Conservation (phyloP, 2,113 vertebrate species). For the Aramus guarauna region DNA sequence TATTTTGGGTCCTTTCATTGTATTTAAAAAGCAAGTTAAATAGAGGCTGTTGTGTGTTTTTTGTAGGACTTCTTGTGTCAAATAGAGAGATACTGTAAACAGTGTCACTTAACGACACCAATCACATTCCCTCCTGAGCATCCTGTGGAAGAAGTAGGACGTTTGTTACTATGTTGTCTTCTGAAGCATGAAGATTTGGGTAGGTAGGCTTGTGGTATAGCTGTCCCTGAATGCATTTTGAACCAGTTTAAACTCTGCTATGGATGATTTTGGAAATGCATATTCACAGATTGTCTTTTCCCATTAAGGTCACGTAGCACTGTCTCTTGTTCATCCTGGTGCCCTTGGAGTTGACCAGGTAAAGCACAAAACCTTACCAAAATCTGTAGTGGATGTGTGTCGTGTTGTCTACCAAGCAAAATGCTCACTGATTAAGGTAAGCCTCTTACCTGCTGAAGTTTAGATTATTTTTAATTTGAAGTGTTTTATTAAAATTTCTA, state of each 20-base stretch:
- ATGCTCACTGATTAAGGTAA: constrained; percentile 96
- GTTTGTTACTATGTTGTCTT: constrained; percentile 93
- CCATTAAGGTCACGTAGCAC: constrained; percentile 87
- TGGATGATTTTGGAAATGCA: background rate
- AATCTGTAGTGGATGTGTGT: constrained; percentile 95
- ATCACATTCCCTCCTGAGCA: constrained; percentile 96
- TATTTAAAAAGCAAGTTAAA: background rate
- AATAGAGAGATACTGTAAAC: constrained; percentile 95
- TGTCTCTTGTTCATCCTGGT: constrained; percentile 90
- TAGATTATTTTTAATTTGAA: background rate
- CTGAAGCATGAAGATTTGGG: constrained; percentile 98
- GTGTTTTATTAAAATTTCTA: background rate
- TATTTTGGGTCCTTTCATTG: background rate
- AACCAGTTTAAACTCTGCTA: background rate
- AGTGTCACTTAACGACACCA: constrained; percentile 94
- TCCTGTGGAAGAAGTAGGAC: constrained; percentile 97
- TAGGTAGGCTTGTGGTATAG: constrained; percentile 54
- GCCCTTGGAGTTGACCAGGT: constrained; percentile 91
- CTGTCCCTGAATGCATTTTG: background rate
- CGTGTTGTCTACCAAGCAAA: constrained; percentile 98
- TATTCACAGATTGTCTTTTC: background rate
- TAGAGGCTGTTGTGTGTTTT: background rate
- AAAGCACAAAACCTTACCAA: constrained; percentile 90
- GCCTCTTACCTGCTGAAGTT: background rate
- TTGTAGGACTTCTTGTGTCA: constrained; percentile 95